A percentile compares a stretch with the other conserved stretches of the same genome.
Conservation (phyloP, 2,797 vertebrate genomes). For the Mormyrops attenuatus region DNA sequence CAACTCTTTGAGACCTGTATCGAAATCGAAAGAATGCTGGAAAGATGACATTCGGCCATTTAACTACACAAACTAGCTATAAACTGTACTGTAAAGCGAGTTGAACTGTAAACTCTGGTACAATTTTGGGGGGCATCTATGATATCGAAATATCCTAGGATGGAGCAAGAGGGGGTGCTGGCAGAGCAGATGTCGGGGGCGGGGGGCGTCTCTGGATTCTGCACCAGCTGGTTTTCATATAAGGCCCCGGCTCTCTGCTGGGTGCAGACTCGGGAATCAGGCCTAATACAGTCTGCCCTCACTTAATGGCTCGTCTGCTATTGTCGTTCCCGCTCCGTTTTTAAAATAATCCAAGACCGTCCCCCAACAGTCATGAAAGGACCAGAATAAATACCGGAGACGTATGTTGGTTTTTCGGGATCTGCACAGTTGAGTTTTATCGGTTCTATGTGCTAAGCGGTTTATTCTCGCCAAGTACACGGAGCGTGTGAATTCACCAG, state of each 20-base stretch:
- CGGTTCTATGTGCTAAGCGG: constrained; percentile 44
- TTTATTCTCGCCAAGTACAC: constrained; percentile 36
- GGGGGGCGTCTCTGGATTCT: constrained; percentile 27
- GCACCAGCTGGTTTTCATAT: constrained; percentile 71
- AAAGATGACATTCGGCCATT: not conserved
- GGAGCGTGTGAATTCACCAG: not conserved
- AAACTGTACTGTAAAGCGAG: not conserved
- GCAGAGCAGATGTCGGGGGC: not conserved
- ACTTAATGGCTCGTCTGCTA: constrained; percentile 64
- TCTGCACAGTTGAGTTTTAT: constrained; percentile 51
- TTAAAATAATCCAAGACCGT: constrained; percentile 51
- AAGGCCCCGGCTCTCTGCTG: constrained; percentile 58
- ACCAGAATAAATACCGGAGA: constrained; percentile 54
- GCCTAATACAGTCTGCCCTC: constrained; percentile 60
- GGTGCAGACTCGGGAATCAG: constrained; percentile 63
- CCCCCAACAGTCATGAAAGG: constrained; percentile 49
- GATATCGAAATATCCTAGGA: not conserved
- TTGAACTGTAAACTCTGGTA: not conserved
- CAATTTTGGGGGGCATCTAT: not conserved
- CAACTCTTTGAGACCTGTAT: not conserved
- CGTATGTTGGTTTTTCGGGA: constrained; percentile 51
- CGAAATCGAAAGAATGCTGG: not conserved
- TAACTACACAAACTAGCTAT: not conserved
- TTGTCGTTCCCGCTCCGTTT: constrained; percentile 60
- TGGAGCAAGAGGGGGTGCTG: not conserved